Base-by-base conservation (phyloP, 2,888 invertebrate genomes). In the Galerucella nymphaeae region DNA sequence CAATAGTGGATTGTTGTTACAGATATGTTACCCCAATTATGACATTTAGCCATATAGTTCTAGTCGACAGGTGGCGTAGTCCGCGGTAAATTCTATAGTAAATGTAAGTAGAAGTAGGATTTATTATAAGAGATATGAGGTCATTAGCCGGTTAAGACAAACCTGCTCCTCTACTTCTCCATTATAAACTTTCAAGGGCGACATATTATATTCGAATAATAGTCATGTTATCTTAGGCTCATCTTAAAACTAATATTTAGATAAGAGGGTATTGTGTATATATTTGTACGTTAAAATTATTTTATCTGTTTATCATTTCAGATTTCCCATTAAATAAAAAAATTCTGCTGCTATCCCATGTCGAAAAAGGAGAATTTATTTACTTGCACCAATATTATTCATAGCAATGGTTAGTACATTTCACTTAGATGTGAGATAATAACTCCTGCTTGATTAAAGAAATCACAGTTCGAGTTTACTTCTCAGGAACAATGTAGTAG, bases 161-260 rank as follows among this genome's bases (percentile, higher is more conserved):
- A 83, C 83, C 83, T 83, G 83, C 82, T 82, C 79, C 82, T 80
- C 81, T 81, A 81, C 82, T 82, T 81, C 81, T 80, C 75, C 79
- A 78, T 78, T 80, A 78, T 79, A 78, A 78, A 79, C 75, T 16
- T 53, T 71, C 82, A 82, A 82, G 80, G 82, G 81, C 82, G 82
- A 80, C 20, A 42, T 66, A 23, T 23, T 23, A 38, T 58, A 6
- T 16, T 58, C 30, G 55, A 16, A 23, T 20, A 38, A 38, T 38
- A 38, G 30, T 38, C 30, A 38, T 38, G 30, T 58, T 58, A 58
- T 58, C 58, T 18, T 66, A 57, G 55, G 66, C 23, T 58, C 23
- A 58, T 58, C 23, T 45, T 45, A 67, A 67, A 23, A 20, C 41
- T 58, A 67, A 67, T 67, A 63, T 48, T 63, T 63, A 48, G 63